Percentiles rank a stretch among this genome's conserved stretches.
phyloP scores from a whole-genome alignment of 35 echinoderm and acorn worm genomes.

The Holothuria glaberrima region DNA sequence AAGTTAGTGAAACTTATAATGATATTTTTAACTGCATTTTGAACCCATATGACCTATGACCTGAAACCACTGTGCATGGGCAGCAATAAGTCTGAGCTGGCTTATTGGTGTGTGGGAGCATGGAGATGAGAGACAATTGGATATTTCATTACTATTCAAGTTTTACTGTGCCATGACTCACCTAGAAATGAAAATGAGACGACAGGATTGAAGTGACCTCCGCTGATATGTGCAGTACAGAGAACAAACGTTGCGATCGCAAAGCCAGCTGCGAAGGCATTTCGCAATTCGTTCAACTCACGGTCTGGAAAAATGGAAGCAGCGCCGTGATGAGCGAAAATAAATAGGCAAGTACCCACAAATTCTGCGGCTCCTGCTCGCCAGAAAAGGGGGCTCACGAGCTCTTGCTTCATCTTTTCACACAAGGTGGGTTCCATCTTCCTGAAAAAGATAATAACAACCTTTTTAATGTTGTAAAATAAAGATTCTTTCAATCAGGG shows the following conservation, averaged over 20 bases:
- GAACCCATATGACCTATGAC: too few species aligned
- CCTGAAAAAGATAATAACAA: not conserved
- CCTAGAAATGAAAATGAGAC: slow-evolving; percentile 71
- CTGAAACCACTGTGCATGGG: too few species aligned
- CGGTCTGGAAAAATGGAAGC: slow-evolving; percentile 21
- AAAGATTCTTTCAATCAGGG: too few species aligned
- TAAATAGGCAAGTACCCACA: slow-evolving; percentile 78
- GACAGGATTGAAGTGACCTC: slow-evolving; percentile 87
- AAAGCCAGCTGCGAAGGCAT: slow-evolving; percentile 79
- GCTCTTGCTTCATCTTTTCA: slow-evolving; percentile 58
- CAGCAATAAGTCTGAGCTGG: too few species aligned
- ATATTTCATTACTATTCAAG: too few species aligned
- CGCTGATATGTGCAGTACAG: slow-evolving; percentile 86
- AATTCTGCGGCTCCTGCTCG: slow-evolving; percentile 76
- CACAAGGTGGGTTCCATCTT: slow-evolving; percentile 1
- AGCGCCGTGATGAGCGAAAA: slow-evolving; percentile 69
- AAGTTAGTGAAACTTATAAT: too few species aligned
- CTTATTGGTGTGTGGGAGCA: too few species aligned
- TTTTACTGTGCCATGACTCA: not conserved
- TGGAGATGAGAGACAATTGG: too few species aligned
- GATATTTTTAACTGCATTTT: too few species aligned
- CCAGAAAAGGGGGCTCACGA: slow-evolving; percentile 71
- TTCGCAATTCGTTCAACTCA: slow-evolving; percentile 55
- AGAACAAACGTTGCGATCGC: slow-evolving; percentile 84
- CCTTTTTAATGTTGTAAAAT: too few species aligned